These are phyloP conservation scores for Ceyx margarethae DNA, from an alignment of 2,113 vertebrate species.

Conservation along the genomic window DNA sequence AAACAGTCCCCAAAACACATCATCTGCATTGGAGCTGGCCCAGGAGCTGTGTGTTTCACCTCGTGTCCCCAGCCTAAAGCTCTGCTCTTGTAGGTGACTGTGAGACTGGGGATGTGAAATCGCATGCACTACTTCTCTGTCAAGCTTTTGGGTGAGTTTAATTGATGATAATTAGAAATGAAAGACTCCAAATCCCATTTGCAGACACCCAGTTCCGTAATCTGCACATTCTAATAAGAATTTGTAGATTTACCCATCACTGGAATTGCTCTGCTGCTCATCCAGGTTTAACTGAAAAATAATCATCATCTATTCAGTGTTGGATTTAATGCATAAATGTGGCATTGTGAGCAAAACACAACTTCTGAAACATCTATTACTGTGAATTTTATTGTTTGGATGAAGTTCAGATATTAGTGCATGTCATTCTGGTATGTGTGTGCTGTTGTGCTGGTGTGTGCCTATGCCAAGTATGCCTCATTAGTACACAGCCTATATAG, in stretches of 20 bases:
- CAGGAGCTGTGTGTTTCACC: background rate
- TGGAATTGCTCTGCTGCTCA: background rate
- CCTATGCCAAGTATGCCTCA: conserved; percentile 5
- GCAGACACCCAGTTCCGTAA: background rate
- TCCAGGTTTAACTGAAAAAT: conserved; percentile 20
- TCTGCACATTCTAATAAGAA: background rate
- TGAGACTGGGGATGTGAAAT: background rate
- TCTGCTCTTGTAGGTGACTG: background rate
- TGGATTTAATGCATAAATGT: conserved; percentile 5
- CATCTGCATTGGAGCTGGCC: background rate
- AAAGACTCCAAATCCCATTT: conserved; percentile 1
- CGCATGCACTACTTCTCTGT: background rate
- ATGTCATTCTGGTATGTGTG: background rate
- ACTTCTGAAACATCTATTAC: background rate
- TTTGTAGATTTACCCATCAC: background rate
- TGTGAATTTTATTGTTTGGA: background rate
- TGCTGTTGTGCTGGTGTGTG: background rate
- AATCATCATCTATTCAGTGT: conserved; percentile 3
- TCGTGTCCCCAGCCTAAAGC: background rate
- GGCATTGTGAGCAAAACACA: background rate
- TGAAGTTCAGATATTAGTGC: background rate
- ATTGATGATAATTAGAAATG: background rate
- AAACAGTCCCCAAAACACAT: background rate
- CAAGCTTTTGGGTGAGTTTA: background rate
- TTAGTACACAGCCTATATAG: background rate